These are phyloP conservation scores for Crotophaga sulcirostris DNA, from an alignment of 2,113 vertebrate species.

Conservation along the genomic window DNA sequence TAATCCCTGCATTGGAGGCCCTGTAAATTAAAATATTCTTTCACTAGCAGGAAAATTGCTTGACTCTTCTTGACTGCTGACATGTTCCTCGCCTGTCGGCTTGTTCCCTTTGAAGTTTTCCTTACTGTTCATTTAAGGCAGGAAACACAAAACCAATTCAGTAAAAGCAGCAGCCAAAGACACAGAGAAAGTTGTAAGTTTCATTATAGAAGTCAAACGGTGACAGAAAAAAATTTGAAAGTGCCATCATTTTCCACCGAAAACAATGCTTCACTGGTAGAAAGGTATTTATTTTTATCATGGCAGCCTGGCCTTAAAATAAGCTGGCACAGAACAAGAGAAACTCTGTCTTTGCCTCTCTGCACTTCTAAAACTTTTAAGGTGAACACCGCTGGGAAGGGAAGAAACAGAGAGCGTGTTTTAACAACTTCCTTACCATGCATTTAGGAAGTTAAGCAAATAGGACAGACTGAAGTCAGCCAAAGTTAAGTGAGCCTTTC, in stretches of 20 bases:
- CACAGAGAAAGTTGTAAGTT: not conserved
- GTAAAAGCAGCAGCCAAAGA: not conserved
- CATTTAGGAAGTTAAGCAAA: not conserved
- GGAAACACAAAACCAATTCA: not conserved
- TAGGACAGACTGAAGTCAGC: not conserved
- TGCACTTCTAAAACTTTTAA: slow-evolving; percentile 5
- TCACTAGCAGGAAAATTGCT: not conserved
- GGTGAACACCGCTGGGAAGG: not conserved
- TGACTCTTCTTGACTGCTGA: not conserved
- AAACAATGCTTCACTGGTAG: not conserved
- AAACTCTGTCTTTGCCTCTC: not conserved
- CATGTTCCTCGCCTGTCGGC: not conserved
- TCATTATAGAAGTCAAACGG: not conserved
- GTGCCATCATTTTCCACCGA: not conserved
- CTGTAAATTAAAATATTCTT: not conserved
- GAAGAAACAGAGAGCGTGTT: not conserved
- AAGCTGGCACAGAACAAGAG: not conserved
- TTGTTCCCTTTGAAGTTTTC: not conserved
- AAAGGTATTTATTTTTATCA: not conserved
- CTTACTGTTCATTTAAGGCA: not conserved
- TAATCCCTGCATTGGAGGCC: not conserved
- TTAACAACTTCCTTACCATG: not conserved
- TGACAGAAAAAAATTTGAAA: not conserved
- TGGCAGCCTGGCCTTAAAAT: not conserved
- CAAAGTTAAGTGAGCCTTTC: not conserved